Conservation (phyloP, 1,140 invertebrate genomes). For the Riptortus pedestris region DNA sequence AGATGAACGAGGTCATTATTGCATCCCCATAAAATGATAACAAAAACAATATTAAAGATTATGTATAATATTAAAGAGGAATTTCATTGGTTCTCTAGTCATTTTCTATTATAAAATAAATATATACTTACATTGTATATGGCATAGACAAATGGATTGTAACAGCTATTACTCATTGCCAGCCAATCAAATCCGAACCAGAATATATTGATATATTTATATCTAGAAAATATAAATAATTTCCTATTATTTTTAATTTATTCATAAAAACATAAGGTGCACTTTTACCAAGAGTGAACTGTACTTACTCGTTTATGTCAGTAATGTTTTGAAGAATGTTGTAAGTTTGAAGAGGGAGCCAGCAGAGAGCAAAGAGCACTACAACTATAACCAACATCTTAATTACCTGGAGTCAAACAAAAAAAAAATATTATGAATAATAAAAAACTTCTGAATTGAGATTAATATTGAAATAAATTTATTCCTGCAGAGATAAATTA, state of each 20-base stretch:
- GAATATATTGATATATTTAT: constrained; percentile 42
- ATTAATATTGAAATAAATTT: too few relatives aligned
- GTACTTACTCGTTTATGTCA: constrained; percentile 56
- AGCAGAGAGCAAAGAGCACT: constrained; percentile 64
- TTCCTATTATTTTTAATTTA: background rate
- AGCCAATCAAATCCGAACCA: constrained; percentile 50
- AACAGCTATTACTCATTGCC: constrained; percentile 51
- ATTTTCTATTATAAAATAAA: too few relatives aligned
- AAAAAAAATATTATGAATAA: constrained; percentile 3
- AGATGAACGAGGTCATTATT: too few relatives aligned
- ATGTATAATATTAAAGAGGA: too few relatives aligned
- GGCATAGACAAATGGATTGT: constrained; percentile 51
- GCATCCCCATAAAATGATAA: too few relatives aligned
- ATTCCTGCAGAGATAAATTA: too few relatives aligned
- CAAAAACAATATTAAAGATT: too few relatives aligned
- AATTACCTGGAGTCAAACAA: constrained; percentile 57
- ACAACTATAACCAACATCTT: constrained; percentile 77
- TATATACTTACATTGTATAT: constrained; percentile 47
- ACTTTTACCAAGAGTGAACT: background rate
- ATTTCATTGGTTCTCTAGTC: too few relatives aligned
- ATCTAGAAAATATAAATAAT: constrained; percentile 34
- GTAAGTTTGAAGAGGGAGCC: constrained; percentile 69
- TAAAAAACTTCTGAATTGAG: background rate
- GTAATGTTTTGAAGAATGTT: constrained; percentile 58
- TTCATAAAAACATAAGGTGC: background rate